A percentile compares a stretch with the other conserved stretches of the same genome.
Evolutionary conservation across 2,888 invertebrate genomes (phyloP).

Genomic region (Hypercompe scribonia): DNA sequence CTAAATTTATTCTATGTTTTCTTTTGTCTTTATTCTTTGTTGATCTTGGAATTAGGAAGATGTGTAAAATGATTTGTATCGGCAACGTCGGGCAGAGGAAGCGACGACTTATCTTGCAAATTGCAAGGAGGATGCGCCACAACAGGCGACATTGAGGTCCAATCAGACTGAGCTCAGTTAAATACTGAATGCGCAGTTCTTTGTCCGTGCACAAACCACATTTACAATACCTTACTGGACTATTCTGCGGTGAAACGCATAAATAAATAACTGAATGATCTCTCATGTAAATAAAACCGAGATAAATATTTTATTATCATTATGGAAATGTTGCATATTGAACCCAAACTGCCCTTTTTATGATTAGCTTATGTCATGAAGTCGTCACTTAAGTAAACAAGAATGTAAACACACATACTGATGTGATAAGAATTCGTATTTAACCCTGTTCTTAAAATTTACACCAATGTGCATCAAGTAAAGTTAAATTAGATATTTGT

Average conservation of each 20-base stretch:
- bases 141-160: conserved; percentile 81
- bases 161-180: conserved; percentile 69
- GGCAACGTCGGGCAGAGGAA: conserved; percentile 68
- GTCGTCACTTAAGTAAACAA: neutral
- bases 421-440: too few relatives aligned
- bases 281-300: too few relatives aligned
- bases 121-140: conserved; percentile 79
- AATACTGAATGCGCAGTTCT: conserved; percentile 62
- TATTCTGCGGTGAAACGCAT: neutral
- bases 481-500: too few relatives aligned
- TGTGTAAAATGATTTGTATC: conserved; percentile 48
- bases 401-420: neutral
- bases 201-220: conserved; percentile 25
- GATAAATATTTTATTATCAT: neutral
- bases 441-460: too few relatives aligned
- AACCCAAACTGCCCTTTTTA: conserved; percentile 3
- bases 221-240: conserved; percentile 3
- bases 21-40: neutral
- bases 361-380: neutral
- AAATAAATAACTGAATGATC: too few relatives aligned
- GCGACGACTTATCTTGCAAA: conserved; percentile 78
- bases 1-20: neutral
- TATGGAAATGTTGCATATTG: neutral
- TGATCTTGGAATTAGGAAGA: conserved; percentile 21
- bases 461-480: too few relatives aligned